Percentiles rank a stretch among this genome's conserved stretches.
phyloP scores from a whole-genome alignment of 2,888 invertebrate genomes.

The Chymomyza amoena region DNA sequence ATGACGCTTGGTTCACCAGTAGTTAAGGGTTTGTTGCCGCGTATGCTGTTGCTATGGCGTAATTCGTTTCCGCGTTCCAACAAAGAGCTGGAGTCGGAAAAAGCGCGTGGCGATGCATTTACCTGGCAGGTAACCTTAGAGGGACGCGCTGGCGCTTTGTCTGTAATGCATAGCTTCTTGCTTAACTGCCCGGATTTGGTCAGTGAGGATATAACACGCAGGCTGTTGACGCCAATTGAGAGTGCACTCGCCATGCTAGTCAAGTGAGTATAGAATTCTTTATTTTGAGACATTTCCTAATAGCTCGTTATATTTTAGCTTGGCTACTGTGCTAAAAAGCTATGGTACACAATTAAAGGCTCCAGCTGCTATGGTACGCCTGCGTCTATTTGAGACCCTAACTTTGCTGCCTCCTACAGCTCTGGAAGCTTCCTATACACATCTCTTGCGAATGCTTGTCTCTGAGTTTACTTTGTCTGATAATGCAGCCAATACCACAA shows the following conservation, averaged over 20 bases:
- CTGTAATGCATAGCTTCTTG: conserved; percentile 96
- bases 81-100: conserved; percentile 98
- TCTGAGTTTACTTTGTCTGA: conserved; percentile 97
- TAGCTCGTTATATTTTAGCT: conserved; percentile 79
- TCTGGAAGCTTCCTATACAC: conserved; percentile 91
- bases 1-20: conserved; percentile 97
- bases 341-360: conserved; percentile 96
- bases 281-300: background rate
- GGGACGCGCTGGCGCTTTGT: conserved; percentile 96
- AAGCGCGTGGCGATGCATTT: conserved; percentile 96
- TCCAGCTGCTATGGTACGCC: conserved; percentile 94
- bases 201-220: conserved; percentile 93
- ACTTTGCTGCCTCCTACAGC: conserved; percentile 87
- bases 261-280: conserved; percentile 83
- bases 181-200: conserved; percentile 93
- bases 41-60: conserved; percentile 97
- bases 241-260: conserved; percentile 96
- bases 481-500: conserved; percentile 94
- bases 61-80: conserved; percentile 98
- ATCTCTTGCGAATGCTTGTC: conserved; percentile 92
- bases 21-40: conserved; percentile 92
- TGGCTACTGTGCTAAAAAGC: conserved; percentile 90
- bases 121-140: conserved; percentile 99
- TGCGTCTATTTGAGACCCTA: conserved; percentile 94
- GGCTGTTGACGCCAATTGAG: conserved; percentile 94